Base-by-base conservation (phyloP, 2,888 invertebrate species). In the Furcula furcula region DNA sequence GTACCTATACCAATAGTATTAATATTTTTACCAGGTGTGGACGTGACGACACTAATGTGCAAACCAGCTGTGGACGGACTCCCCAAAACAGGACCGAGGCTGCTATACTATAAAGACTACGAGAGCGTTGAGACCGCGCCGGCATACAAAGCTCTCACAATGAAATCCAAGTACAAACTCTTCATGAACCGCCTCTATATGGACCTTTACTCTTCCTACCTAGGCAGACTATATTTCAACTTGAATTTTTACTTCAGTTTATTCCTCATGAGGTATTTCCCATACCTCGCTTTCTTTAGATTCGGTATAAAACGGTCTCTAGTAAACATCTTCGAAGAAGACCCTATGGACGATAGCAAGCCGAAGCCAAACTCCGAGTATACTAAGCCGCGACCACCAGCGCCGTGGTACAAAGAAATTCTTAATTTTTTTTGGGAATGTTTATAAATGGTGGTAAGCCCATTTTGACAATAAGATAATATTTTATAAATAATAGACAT, bases 281-380 rank as follows among this genome's bases (percentile, higher is more conserved):
- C 95, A 0, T 92, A 92, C 49, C 55, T 94, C 25, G 94, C 94
- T 0, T 92, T 93, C 71, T 90, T 90, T 57, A 87, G 80, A 21
- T 94, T 91, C 62, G 94, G 94, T 3, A 64, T 90, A 2, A 86
- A 83, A 41, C 71, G 90, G n/a, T 91, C 94, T 0, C 79, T 91
- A 30, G 91, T 93, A 0, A 83, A 92, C 31, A 91, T 93, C 1
- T 91, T 91, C 25, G 62, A 46, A 1, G 89, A 89, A 19, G 78
- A 78, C 9, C 78, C 81, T 0, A 50, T 42, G 0, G 83, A 86
- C 34, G 66, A 82, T 2, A 65, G 73, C 0, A 47, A 59, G 10
- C 77, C 81, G 3, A 77, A 76, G 37, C 53, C 61, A 0, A 89
- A 89, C 38, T 47, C 70, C 0, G 82, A 85, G 15, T 86, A 78